Conservation (phyloP, 1,140 invertebrate genomes). For the Drosophila obscura region DNA sequence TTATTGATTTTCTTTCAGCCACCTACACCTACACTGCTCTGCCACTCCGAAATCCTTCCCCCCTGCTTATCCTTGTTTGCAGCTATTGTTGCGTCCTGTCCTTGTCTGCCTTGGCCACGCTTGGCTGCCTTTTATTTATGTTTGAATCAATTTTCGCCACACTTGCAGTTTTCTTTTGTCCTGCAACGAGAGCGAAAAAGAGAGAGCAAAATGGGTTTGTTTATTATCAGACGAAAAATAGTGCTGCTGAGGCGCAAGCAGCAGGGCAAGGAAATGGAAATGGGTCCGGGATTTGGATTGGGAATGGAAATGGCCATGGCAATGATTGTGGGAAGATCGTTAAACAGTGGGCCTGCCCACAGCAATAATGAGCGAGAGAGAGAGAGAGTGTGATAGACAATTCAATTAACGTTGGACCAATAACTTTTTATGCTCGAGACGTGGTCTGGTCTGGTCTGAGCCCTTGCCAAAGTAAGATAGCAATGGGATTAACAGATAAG, state of each 20-base stretch:
- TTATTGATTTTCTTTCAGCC: slow-evolving; percentile 68
- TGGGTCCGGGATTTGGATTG: background rate
- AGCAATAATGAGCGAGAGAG: slow-evolving; percentile 1
- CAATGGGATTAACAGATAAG: slow-evolving; percentile 2
- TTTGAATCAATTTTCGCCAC: slow-evolving; percentile 60
- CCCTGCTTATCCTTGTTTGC: slow-evolving; percentile 1
- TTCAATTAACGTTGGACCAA: slow-evolving; percentile 56
- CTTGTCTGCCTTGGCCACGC: slow-evolving; percentile 45
- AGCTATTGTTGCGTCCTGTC: slow-evolving; percentile 41
- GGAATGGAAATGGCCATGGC: slow-evolving; percentile 24
- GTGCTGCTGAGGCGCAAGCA: background rate
- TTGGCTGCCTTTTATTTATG: slow-evolving; percentile 53
- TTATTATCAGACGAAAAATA: slow-evolving; percentile 37
- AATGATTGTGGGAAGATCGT: slow-evolving; percentile 36
- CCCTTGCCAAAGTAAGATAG: slow-evolving; percentile 1
- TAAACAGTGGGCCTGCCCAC: slow-evolving; percentile 36
- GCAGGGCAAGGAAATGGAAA: slow-evolving; percentile 34
- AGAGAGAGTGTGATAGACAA: slow-evolving; percentile 38
- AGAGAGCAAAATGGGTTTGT: slow-evolving; percentile 21
- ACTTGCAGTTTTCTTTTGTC: slow-evolving; percentile 58
- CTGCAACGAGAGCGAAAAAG: slow-evolving; percentile 26
- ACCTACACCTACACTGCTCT: slow-evolving; percentile 3
- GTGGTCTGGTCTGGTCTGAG: slow-evolving; percentile 5
- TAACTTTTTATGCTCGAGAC: slow-evolving; percentile 50
- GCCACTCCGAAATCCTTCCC: slow-evolving; percentile 53